A percentile compares a stretch with the other conserved stretches of the same genome.
These are phyloP conservation scores for Vandiemenella viatica DNA, from an alignment of 2,888 invertebrate species.

Conservation along the genomic window DNA sequence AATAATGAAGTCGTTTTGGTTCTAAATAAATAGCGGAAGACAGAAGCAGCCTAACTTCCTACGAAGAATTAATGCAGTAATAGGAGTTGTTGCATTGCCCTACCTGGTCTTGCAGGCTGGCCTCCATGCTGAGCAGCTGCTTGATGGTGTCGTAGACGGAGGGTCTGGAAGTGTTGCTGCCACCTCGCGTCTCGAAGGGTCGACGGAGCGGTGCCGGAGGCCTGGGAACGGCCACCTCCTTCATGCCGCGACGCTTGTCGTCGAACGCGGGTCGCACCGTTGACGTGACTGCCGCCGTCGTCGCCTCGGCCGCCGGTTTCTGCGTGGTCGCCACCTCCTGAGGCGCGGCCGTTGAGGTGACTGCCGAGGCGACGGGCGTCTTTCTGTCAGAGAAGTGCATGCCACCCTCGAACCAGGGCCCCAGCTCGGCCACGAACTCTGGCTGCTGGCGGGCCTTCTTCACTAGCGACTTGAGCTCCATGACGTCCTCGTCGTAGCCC, in stretches of 20 bases:
- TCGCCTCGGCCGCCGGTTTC: slow-evolving; percentile 8
- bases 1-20: too few species aligned
- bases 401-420: slow-evolving; percentile 2
- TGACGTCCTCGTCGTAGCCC: slow-evolving; percentile 52
- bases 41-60: too few species aligned
- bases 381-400: slow-evolving; percentile 20
- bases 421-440: slow-evolving; percentile 1
- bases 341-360: slow-evolving; percentile 1
- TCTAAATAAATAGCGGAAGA: too few species aligned
- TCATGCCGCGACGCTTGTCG: slow-evolving; percentile 34
- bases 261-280: slow-evolving; percentile 18
- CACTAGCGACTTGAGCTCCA: slow-evolving; percentile 39
- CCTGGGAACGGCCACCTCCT: slow-evolving; percentile 46
- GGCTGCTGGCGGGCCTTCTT: slow-evolving; percentile 1
- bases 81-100: too few species aligned
- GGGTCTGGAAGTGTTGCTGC: too few species aligned
- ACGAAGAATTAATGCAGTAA: too few species aligned
- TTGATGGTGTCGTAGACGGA: slow-evolving; percentile 41
- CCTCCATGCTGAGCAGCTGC: slow-evolving; percentile 38
- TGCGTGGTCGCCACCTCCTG: slow-evolving; percentile 8
- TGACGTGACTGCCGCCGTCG: slow-evolving; percentile 16
- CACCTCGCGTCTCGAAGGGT: slow-evolving; percentile 31
- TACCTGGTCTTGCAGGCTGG: slow-evolving; percentile 29
- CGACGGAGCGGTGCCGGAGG: slow-evolving; percentile 39
- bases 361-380: slow-evolving; percentile 1